These are phyloP conservation scores for Edolisoma coerulescens DNA, from an alignment of 2,113 vertebrate species.

Conservation along the genomic window DNA sequence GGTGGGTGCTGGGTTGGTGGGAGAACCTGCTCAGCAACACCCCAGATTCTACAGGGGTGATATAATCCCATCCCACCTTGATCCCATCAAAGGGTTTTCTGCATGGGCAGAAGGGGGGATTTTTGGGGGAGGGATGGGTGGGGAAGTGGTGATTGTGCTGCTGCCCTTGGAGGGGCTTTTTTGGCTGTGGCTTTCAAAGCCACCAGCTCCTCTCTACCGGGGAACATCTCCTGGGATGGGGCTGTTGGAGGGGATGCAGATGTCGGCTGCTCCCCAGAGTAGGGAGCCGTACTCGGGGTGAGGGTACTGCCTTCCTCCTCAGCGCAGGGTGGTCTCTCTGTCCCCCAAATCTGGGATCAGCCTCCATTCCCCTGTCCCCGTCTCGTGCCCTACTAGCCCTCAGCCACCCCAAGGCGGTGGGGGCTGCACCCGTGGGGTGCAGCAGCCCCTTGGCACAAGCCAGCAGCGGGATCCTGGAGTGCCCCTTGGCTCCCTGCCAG, in stretches of 20 bases:
- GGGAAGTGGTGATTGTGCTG: not conserved
- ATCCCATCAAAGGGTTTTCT: not conserved
- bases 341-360: too few relatives aligned
- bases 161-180: not conserved
- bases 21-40: not conserved
- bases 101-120: not conserved
- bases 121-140: not conserved
- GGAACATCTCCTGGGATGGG: not conserved
- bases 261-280: rapidly evolving
- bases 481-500: not conserved
- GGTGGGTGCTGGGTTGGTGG: not conserved
- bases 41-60: not conserved
- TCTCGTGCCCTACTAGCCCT: rapidly evolving
- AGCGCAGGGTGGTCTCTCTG: not conserved
- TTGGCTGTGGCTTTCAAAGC: not conserved
- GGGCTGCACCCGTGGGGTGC: not conserved
- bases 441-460: not conserved
- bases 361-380: not conserved
- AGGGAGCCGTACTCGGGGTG: not conserved
- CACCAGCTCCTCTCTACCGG: rapidly evolving
- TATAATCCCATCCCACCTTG: not conserved
- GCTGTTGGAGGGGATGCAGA: not conserved
- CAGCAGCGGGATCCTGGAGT: not conserved
- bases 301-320: not conserved
- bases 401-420: not conserved